phyloP scores from a whole-genome alignment of 2,113 vertebrate genomes.

The Triplophysa rosa region DNA sequence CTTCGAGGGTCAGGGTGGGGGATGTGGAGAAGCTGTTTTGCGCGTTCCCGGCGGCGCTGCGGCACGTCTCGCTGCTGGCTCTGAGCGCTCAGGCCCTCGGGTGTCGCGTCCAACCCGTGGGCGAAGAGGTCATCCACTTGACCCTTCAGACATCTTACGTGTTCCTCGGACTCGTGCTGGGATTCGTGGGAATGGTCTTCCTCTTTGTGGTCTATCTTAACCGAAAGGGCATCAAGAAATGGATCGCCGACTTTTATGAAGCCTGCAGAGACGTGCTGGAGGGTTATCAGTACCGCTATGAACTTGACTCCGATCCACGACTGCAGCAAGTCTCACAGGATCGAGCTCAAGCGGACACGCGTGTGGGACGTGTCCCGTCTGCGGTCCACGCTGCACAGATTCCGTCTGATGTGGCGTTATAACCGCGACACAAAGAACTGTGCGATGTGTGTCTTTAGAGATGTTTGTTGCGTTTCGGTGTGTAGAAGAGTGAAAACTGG shows the following conservation, averaged over 20 bases:
- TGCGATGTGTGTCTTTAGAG: too few species aligned
- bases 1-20: constrained; percentile 56
- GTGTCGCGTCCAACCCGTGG: constrained; percentile 59
- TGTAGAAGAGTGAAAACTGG: too few species aligned
- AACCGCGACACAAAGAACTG: constrained; percentile 9
- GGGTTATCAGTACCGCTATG: constrained; percentile 77
- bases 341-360: constrained; percentile 26
- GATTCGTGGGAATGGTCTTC: constrained; percentile 77
- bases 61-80: constrained; percentile 51
- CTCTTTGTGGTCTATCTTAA: constrained; percentile 81
- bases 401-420: constrained; percentile 53
- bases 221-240: constrained; percentile 76
- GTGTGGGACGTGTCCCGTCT: constrained; percentile 51
- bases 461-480: too few species aligned
- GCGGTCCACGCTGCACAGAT: constrained; percentile 59
- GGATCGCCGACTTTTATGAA: constrained; percentile 71
- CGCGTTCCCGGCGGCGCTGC: constrained; percentile 59
- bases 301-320: constrained; percentile 76
- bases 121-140: constrained; percentile 59
- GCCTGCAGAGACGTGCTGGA: constrained; percentile 74
- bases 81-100: constrained; percentile 59
- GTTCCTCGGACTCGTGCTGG: constrained; percentile 75
- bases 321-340: constrained; percentile 58
- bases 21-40: constrained; percentile 70
- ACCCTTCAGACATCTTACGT: constrained; percentile 76